phyloP scores from a whole-genome alignment of 2,797 vertebrate species.

The Avahi laniger region DNA sequence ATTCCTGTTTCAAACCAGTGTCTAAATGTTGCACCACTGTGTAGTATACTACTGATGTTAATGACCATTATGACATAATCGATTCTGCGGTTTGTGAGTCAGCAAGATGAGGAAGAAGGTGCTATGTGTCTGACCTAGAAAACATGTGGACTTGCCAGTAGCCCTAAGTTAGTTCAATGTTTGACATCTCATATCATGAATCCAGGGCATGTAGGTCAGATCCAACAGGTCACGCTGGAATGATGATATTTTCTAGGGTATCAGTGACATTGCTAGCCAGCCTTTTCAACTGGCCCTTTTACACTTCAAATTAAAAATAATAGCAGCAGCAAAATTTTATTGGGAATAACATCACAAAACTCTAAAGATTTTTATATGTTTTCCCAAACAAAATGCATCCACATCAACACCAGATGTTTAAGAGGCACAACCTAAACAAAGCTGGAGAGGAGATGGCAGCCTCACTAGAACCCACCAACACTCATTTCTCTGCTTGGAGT shows the following conservation, averaged over 20 bases:
- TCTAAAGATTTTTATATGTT: not conserved
- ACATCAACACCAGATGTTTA: not conserved
- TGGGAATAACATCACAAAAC: not conserved
- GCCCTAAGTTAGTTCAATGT: not conserved
- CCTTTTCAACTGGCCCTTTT: not conserved
- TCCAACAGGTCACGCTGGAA: not conserved
- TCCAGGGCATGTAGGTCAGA: too few species aligned
- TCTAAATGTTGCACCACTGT: not conserved
- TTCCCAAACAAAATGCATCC: not conserved
- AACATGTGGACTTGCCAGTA: accelerated
- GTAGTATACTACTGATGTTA: not conserved
- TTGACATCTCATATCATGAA: too few species aligned
- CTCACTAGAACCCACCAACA: not conserved
- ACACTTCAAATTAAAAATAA: not conserved
- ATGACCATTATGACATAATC: not conserved
- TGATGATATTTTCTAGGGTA: not conserved
- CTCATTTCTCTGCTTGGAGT: not conserved
- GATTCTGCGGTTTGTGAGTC: not conserved
- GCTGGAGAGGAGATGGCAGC: not conserved
- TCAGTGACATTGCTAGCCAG: not conserved
- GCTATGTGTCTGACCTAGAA: not conserved
- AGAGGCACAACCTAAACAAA: not conserved
- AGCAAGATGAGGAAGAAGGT: not conserved
- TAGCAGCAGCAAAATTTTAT: not conserved
- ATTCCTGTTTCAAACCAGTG: not conserved